Conservation (phyloP, 2,888 invertebrate species). For the Xylota segnis region DNA sequence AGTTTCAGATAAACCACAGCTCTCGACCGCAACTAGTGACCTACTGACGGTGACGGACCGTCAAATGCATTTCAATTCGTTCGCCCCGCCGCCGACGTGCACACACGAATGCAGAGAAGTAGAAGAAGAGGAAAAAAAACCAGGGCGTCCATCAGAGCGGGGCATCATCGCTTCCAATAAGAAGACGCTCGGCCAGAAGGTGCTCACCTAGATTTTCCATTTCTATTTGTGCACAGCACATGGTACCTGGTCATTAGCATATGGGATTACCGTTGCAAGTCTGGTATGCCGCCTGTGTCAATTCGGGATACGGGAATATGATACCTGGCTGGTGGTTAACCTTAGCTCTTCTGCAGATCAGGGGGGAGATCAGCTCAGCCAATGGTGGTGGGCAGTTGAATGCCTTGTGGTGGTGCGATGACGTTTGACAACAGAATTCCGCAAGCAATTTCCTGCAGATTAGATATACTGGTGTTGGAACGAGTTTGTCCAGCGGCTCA, state of each 20-base stretch:
- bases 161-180: constrained; percentile 35
- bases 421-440: constrained; percentile 34
- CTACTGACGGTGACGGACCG: constrained; percentile 45
- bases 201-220: constrained; percentile 63
- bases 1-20: constrained; percentile 30
- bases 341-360: not conserved
- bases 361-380: constrained; percentile 7
- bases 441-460: constrained; percentile 27
- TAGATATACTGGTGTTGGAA: constrained; percentile 24
- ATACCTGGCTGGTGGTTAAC: constrained; percentile 19
- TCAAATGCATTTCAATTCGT: constrained; percentile 39
- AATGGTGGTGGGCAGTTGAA: constrained; percentile 11
- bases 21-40: constrained; percentile 51
- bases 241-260: constrained; percentile 41
- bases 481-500: constrained; percentile 22
- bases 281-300: constrained; percentile 45
- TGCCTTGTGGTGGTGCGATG: constrained; percentile 9
- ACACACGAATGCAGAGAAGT: constrained; percentile 15
- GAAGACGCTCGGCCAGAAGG: constrained; percentile 33
- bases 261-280: constrained; percentile 54
- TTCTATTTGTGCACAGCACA: constrained; percentile 44
- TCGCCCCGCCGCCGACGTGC: not conserved
- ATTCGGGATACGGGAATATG: constrained; percentile 27
- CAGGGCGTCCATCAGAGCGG: constrained; percentile 27
- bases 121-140: constrained; percentile 32